These are phyloP conservation scores for Takifugu bimaculatus DNA, from an alignment of 2,113 vertebrate genomes.

Conservation along the genomic window DNA sequence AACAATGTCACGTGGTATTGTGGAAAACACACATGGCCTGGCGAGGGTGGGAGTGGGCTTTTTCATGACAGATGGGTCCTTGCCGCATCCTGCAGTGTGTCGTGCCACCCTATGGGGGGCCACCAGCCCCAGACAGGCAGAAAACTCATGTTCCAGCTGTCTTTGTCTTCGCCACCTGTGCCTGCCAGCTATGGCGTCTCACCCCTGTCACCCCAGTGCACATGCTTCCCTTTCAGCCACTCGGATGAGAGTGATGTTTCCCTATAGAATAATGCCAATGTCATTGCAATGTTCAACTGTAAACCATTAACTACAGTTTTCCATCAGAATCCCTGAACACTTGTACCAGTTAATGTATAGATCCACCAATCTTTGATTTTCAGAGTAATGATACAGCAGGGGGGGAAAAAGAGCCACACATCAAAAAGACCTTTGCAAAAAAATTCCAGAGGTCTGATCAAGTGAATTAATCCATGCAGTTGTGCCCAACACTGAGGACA, in stretches of 20 bases:
- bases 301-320: too few species aligned
- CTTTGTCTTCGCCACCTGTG: slow-evolving; percentile 70
- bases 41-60: slow-evolving; percentile 40
- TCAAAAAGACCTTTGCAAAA: too few species aligned
- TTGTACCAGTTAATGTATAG: too few species aligned
- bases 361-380: too few species aligned
- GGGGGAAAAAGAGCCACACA: too few species aligned
- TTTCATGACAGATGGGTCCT: slow-evolving; percentile 68
- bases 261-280: not conserved
- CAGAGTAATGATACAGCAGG: too few species aligned
- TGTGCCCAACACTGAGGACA: not conserved
- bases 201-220: not conserved
- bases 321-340: too few species aligned
- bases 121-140: slow-evolving; percentile 63
- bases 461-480: not conserved
- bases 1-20: slow-evolving; percentile 44
- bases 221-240: not conserved
- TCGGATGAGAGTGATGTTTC: not conserved
- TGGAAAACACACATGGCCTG: slow-evolving; percentile 44
- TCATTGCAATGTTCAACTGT: too few species aligned
- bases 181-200: slow-evolving; percentile 33
- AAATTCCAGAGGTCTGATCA: too few species aligned
- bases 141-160: slow-evolving; percentile 71
- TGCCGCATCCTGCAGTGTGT: slow-evolving; percentile 58
- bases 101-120: slow-evolving; percentile 67